Percentiles rank a stretch among this genome's conserved stretches.
These are phyloP conservation scores for Perca flavescens DNA, from an alignment of 2,113 vertebrate species.

Conservation along the genomic window DNA sequence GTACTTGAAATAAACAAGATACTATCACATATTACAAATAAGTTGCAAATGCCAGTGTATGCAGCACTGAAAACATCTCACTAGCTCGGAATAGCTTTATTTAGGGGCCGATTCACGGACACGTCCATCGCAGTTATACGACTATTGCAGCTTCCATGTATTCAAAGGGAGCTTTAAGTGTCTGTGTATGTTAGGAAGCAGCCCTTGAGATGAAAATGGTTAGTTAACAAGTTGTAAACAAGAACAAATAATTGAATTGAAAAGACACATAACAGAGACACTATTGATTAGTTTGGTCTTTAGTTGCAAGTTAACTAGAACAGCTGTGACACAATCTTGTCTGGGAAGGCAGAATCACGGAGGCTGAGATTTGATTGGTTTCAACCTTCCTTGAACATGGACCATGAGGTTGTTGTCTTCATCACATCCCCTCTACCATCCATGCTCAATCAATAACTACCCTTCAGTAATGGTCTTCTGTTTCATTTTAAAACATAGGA, in stretches of 20 bases:
- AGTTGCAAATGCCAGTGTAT: background rate
- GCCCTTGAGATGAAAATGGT: conserved; percentile 1
- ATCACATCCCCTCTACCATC: background rate
- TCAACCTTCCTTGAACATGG: conserved; percentile 31
- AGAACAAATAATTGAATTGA: conserved; percentile 28
- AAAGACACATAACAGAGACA: conserved; percentile 16
- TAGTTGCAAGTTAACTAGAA: conserved; percentile 44
- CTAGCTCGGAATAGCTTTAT: background rate
- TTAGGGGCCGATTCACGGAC: background rate
- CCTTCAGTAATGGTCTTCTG: background rate
- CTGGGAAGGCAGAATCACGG: conserved; percentile 38
- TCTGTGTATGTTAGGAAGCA: background rate
- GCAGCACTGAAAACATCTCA: background rate
- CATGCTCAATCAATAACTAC: conserved; percentile 22
- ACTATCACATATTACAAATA: background rate
- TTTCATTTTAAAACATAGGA: background rate
- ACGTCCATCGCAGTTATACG: background rate
- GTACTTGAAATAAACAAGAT: background rate
- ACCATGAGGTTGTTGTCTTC: conserved; percentile 1
- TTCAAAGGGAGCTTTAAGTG: background rate
- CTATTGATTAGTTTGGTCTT: conserved; percentile 56
- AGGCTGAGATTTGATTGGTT: conserved; percentile 45
- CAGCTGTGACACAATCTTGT: conserved; percentile 23
- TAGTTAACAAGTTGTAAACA: conserved; percentile 39
- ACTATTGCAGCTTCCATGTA: background rate